phyloP scores from a whole-genome alignment of 2,797 vertebrate species.

The Danionella dracula region DNA sequence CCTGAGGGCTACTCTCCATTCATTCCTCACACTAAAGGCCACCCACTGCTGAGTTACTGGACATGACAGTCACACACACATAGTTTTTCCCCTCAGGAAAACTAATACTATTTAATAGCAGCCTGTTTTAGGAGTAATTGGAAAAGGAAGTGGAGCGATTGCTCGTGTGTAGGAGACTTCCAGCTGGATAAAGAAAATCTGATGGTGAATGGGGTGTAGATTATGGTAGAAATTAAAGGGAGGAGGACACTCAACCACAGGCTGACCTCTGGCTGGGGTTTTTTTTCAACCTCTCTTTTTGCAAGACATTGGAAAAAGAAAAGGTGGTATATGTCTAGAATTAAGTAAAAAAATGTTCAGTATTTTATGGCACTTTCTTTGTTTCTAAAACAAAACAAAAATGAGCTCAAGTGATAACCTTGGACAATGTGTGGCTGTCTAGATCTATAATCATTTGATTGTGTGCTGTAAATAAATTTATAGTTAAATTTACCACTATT shows the following conservation, averaged over 20 bases:
- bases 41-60: conserved; percentile 34
- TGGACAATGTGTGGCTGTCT: no score
- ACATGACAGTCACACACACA: conserved; percentile 18
- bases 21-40: conserved; percentile 20
- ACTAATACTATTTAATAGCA: conserved; percentile 39
- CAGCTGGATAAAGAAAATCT: conserved; percentile 19
- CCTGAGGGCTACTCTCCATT: conserved; percentile 17
- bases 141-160: conserved; percentile 33
- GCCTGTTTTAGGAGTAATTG: conserved; percentile 36
- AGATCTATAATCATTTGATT: no score
- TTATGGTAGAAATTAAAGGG: conserved; percentile 16
- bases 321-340: no score
- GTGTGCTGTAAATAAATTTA: no score
- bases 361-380: no score
- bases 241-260: conserved; percentile 5
- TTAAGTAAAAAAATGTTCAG: no score
- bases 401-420: no score
- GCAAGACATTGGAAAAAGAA: no score
- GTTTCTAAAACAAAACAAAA: no score
- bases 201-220: background rate
- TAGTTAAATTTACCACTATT: no score
- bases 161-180: conserved; percentile 14
- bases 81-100: conserved; percentile 6
- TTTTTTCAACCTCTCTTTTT: background rate
- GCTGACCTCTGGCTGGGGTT: conserved; percentile 3